These are phyloP conservation scores for Procambarus virginalis DNA, from an alignment of 1,140 invertebrate genomes.

Conservation along the genomic window DNA sequence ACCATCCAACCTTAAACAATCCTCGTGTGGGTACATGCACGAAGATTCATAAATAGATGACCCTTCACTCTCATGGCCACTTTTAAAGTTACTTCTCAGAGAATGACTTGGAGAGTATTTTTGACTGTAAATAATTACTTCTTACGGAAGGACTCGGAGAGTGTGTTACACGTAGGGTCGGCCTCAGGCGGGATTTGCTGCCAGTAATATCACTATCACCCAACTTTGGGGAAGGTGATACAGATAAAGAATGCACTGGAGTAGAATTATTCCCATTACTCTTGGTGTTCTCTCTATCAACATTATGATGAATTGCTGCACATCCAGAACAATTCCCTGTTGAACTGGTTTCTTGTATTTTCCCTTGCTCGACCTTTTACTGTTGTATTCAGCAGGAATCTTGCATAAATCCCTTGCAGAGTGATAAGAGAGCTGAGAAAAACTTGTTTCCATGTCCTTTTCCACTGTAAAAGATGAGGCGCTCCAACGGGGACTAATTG, in stretches of 20 bases:
- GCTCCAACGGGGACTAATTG: not conserved
- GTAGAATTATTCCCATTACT: not conserved
- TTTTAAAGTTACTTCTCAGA: too few relatives aligned
- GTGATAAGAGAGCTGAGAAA: not conserved
- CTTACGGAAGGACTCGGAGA: not conserved
- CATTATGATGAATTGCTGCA: slow-evolving; percentile 11
- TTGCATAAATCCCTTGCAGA: not conserved
- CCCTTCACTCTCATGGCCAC: too few relatives aligned
- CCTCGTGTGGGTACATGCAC: not conserved
- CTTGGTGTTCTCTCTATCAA: not conserved
- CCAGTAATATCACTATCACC: not conserved
- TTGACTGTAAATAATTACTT: not conserved
- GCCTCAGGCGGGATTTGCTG: not conserved
- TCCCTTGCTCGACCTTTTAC: not conserved
- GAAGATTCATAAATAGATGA: slow-evolving; percentile 42
- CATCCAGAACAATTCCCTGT: slow-evolving; percentile 29
- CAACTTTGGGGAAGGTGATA: slow-evolving; percentile 10
- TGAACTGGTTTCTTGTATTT: slow-evolving; percentile 7
- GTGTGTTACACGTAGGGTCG: not conserved
- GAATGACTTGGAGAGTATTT: too few relatives aligned
- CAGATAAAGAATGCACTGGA: not conserved
- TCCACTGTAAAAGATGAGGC: not conserved
- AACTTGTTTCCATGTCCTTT: not conserved
- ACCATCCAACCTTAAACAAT: not conserved
- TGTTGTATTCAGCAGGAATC: not conserved